Conservation (phyloP, 1,140 invertebrate species). For the Macrostomum lignano region DNA sequence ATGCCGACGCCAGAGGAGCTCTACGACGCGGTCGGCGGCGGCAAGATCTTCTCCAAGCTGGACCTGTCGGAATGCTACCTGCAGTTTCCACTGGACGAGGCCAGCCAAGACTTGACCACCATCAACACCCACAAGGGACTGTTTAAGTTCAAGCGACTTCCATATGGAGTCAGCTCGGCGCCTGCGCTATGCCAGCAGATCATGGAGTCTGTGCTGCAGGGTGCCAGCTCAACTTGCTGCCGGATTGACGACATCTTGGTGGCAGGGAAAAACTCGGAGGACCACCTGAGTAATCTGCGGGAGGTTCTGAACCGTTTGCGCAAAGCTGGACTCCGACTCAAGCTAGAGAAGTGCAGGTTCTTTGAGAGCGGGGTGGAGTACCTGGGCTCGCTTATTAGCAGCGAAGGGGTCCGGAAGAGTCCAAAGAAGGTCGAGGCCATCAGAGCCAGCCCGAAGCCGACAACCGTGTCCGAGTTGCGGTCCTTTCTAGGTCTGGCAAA, state of each 20-base stretch:
- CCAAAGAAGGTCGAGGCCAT: conserved; percentile 11
- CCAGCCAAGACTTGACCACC: conserved; percentile 6
- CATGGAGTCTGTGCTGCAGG: conserved; percentile 6
- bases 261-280: conserved; percentile 7
- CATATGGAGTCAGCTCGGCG: conserved; percentile 6
- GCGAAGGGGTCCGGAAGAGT: conserved; percentile 8
- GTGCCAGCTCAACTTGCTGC: background rate
- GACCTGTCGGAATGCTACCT: conserved; percentile 13
- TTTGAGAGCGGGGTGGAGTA: conserved; percentile 9
- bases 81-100: conserved; percentile 10
- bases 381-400: conserved; percentile 9
- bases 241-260: conserved; percentile 11
- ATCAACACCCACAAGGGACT: conserved; percentile 26
- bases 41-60: conserved; percentile 12
- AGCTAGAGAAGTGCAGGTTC: conserved; percentile 10
- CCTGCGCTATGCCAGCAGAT: conserved; percentile 5
- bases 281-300: conserved; percentile 11
- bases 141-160: conserved; percentile 26
- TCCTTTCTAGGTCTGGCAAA: conserved; percentile 11
- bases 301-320: conserved; percentile 9
- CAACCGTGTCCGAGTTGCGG: conserved; percentile 8
- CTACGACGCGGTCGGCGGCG: conserved; percentile 11
- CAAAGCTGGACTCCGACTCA: conserved; percentile 10
- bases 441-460: conserved; percentile 9
- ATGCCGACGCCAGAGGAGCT: conserved; percentile 14